These are phyloP conservation scores for Thumatha senex DNA, from an alignment of 2,888 invertebrate genomes.

Conservation along the genomic window DNA sequence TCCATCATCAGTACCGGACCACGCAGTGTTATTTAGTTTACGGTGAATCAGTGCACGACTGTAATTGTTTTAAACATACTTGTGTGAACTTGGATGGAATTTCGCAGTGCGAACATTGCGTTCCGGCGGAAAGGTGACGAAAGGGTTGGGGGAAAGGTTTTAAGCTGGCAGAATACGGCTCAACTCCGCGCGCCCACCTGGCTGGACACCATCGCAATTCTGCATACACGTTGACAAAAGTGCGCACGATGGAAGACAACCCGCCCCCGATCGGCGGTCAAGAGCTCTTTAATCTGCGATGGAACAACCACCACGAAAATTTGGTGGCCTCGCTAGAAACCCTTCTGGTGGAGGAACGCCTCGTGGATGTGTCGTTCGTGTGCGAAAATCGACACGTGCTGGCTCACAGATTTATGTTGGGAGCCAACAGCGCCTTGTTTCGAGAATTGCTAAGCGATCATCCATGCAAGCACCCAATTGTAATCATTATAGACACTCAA, in stretches of 20 bases:
- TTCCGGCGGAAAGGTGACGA: conserved; percentile 67
- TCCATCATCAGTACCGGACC: conserved; percentile 42
- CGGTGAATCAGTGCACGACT: conserved; percentile 51
- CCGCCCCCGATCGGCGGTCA: conserved; percentile 73
- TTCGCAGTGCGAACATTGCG: conserved; percentile 64
- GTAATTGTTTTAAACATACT: conserved; percentile 27
- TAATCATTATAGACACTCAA: conserved; percentile 94
- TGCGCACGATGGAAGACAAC: conserved; percentile 79
- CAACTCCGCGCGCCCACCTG: conserved; percentile 72
- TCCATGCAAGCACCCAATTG: conserved; percentile 96
- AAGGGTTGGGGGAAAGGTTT: conserved; percentile 73
- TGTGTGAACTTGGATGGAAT: conserved; percentile 43
- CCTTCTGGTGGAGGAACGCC: conserved; percentile 92
- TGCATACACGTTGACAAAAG: conserved; percentile 66
- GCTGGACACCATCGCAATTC: conserved; percentile 45
- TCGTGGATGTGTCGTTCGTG: conserved; percentile 95
- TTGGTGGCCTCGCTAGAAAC: conserved; percentile 94
- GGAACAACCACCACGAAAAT: conserved; percentile 97
- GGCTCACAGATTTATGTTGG: conserved; percentile 95
- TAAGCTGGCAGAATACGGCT: conserved; percentile 72
- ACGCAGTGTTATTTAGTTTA: conserved; percentile 59
- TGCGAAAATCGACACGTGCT: conserved; percentile 93
- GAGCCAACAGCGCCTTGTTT: conserved; percentile 95
- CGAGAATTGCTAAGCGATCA: conserved; percentile 94
- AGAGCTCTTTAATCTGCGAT: conserved; percentile 95